These are phyloP conservation scores for Drosophila fuyamai DNA, from an alignment of 1,140 invertebrate species.

Conservation along the genomic window DNA sequence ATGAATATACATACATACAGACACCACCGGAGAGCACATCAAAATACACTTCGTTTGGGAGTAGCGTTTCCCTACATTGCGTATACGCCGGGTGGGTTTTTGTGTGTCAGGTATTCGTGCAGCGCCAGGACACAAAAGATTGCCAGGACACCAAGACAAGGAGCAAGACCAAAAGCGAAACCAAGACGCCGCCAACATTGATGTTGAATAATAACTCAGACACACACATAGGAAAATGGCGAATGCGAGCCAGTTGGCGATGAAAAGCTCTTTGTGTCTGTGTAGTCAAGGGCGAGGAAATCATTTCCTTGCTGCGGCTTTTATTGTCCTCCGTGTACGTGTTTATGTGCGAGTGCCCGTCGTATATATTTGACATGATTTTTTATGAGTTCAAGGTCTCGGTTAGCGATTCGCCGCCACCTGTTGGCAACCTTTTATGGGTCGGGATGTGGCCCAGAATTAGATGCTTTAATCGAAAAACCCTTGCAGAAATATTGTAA, in stretches of 20 bases:
- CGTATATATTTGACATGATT: conserved; percentile 74
- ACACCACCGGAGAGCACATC: conserved; percentile 33
- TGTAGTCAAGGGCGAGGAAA: conserved; percentile 70
- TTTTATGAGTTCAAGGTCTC: conserved; percentile 84
- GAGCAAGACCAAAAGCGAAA: conserved; percentile 14
- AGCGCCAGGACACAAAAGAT: conserved; percentile 30
- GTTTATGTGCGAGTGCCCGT: conserved; percentile 29
- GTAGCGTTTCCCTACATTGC: conserved; percentile 40
- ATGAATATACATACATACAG: conserved; percentile 25
- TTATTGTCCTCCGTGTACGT: conserved; percentile 65
- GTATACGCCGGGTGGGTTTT: conserved; percentile 57
- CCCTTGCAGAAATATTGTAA: no score
- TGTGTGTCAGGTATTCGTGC: conserved; percentile 30
- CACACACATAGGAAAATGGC: conserved; percentile 1
- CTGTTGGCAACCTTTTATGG: conserved; percentile 60
- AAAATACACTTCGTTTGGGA: conserved; percentile 62
- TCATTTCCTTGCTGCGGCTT: conserved; percentile 74
- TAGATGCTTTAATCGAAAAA: conserved; percentile 50
- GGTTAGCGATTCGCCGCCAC: conserved; percentile 59
- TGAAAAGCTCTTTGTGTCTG: conserved; percentile 31
- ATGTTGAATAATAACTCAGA: conserved; percentile 77
- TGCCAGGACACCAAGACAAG: conserved; percentile 26
- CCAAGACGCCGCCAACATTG: conserved; percentile 76
- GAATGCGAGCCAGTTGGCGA: conserved; percentile 2
- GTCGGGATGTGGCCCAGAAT: not conserved